phyloP scores from a whole-genome alignment of 2,797 vertebrate genomes.

The Austrolebias charrua region DNA sequence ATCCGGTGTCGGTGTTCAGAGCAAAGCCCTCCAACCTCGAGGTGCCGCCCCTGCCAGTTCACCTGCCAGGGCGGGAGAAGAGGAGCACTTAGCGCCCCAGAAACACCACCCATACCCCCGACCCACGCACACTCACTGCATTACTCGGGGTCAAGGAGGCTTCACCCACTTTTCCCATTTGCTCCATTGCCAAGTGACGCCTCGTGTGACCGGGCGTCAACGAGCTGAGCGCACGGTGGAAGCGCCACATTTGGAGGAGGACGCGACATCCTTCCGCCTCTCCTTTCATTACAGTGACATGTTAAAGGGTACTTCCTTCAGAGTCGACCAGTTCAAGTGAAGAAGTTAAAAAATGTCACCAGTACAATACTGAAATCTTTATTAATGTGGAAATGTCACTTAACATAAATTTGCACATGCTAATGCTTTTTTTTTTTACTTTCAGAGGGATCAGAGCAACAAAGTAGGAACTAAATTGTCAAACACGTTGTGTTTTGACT shows the following conservation, averaged over 20 bases:
- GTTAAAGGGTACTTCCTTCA: slow-evolving; percentile 32
- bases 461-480: slow-evolving; percentile 22
- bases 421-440: slow-evolving; percentile 28
- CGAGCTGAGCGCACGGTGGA: slow-evolving; percentile 41
- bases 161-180: slow-evolving; percentile 56
- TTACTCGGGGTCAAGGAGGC: slow-evolving; percentile 71
- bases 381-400: slow-evolving; percentile 25
- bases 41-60: slow-evolving; percentile 82
- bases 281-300: slow-evolving; percentile 25
- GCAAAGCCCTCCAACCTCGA: slow-evolving; percentile 69
- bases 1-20: slow-evolving; percentile 60
- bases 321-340: slow-evolving; percentile 15
- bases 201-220: slow-evolving; percentile 39
- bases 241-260: slow-evolving; percentile 37
- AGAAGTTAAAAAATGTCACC: slow-evolving; percentile 2
- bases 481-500: slow-evolving; percentile 35
- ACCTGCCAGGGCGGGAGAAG: slow-evolving; percentile 77
- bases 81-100: slow-evolving; percentile 70
- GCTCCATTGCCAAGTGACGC: slow-evolving; percentile 40
- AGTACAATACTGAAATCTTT: slow-evolving; percentile 21
- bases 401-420: slow-evolving; percentile 15
- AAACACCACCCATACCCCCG: slow-evolving; percentile 54
- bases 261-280: slow-evolving; percentile 44
- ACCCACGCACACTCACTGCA: slow-evolving; percentile 57
- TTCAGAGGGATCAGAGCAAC: slow-evolving; percentile 1